Evolutionary conservation across 2,113 vertebrate species (phyloP).

Genomic region (Prochilodus magdalenae): DNA sequence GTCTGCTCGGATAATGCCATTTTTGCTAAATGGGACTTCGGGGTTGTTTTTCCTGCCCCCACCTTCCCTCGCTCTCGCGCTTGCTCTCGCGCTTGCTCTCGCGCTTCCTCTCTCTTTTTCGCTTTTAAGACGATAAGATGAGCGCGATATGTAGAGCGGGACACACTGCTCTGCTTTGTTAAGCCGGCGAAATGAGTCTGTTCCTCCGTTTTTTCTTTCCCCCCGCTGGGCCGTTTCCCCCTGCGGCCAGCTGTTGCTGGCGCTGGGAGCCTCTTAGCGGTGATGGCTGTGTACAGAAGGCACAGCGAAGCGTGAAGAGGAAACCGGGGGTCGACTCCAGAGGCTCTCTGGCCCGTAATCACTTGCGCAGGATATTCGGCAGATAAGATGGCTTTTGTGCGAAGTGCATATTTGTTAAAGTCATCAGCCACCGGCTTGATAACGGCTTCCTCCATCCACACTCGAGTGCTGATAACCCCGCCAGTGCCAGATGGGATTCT

Average conservation of each 20-base stretch:
- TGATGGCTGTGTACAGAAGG: conserved; percentile 48
- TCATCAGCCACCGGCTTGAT: conserved; percentile 46
- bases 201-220: conserved; percentile 32
- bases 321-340: conserved; percentile 49
- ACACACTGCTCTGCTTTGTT: conserved; percentile 45
- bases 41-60: neutral
- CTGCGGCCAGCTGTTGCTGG: conserved; percentile 59
- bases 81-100: too few species aligned
- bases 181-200: conserved; percentile 53
- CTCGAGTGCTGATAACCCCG: conserved; percentile 42
- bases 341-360: conserved; percentile 54
- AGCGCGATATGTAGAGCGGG: conserved; percentile 25
- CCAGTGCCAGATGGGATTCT: conserved; percentile 25
- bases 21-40: conserved; percentile 4
- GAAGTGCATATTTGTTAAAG: conserved; percentile 55
- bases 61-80: too few species aligned
- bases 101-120: too few species aligned
- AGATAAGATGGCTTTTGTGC: conserved; percentile 62
- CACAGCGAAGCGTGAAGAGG: conserved; percentile 62
- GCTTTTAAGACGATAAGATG: conserved; percentile 51
- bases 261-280: conserved; percentile 33
- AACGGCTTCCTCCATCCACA: conserved; percentile 50
- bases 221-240: conserved; percentile 30
- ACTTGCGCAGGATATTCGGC: conserved; percentile 53
- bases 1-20: conserved; percentile 37